Base-by-base conservation (phyloP, 2,888 invertebrate genomes). In the Carabus problematicus region DNA sequence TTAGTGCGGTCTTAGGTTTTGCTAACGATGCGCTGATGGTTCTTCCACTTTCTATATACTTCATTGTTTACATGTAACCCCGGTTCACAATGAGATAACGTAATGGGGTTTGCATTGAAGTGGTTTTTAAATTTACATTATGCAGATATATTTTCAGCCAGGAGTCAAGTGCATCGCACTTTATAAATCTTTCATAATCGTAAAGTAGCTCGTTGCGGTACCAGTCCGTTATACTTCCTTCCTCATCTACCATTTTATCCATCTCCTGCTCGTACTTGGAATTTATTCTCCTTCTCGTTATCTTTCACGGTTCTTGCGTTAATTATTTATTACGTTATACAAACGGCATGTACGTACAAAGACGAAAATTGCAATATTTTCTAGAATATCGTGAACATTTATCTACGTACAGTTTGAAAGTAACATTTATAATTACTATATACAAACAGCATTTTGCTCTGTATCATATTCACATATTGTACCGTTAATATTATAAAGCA, bases 61-160 rank as follows among this genome's bases (percentile, higher is more conserved):
- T 29, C 29, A 29, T 6, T 29, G 29, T 29, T 42, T 63, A 40
- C 63, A 52, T 29, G 19, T 52, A 41, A 52, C 52, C 42, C 9
- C 63, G 40, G 16, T 6, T 29, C 14, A 54, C 42, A 63, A 41
- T 54, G 54, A 52, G 63, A 63, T 63, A 63, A 40, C 63, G 41
- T 52, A 63, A 63, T 63, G 63, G 63, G 16, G 39, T 63, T 54
- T 54, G 63, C 63, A 63, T 63, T 63, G 41, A 63, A 63, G 63
- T 54, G 54, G 52, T 63, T 63, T 63, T 63, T 63, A 52, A 63
- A 63, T 63, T 49, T 63, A 63, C 63, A 63, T 63, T 54, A 63
- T 49, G 63, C 52, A 49, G 54, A 63, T 63, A 63, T 41, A 63
- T 63, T 52, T 19, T 14, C 8, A 18, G 41, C 49, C 11, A 45